A percentile compares a stretch with the other conserved stretches of the same genome.
Evolutionary conservation across 2,797 vertebrate genomes (phyloP).

Genomic region (Pipistrellus pygmaeus): DNA sequence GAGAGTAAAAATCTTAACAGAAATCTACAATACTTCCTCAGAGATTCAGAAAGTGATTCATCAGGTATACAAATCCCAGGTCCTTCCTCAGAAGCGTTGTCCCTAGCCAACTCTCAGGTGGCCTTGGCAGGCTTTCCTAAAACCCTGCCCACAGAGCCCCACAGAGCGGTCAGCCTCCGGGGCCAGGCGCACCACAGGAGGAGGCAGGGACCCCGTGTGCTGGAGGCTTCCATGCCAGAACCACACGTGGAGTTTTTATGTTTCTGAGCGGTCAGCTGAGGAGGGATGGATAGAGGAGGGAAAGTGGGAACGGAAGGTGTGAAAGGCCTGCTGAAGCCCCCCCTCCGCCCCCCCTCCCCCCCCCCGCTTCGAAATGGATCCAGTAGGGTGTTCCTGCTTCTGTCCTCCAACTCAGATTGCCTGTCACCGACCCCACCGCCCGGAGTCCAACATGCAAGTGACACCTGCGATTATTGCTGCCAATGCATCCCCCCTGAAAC

Average conservation of each 20-base stretch:
- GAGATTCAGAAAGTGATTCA: background rate
- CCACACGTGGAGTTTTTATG: background rate
- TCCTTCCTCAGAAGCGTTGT: background rate
- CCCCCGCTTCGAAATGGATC: background rate
- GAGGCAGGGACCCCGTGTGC: background rate
- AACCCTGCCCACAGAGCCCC: background rate
- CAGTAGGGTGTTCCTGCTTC: background rate
- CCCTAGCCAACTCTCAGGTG: background rate
- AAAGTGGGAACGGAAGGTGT: background rate
- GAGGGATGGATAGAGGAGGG: rapidly evolving
- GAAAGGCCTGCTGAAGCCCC: background rate
- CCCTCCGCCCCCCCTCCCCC: background rate
- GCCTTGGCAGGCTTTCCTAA: background rate
- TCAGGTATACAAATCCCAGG: background rate
- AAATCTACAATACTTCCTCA: background rate
- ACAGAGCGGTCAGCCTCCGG: background rate
- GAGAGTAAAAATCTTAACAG: background rate
- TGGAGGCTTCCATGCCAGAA: background rate
- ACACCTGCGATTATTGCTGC: background rate
- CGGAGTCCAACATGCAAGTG: background rate
- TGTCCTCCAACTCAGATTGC: background rate
- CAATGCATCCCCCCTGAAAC: background rate
- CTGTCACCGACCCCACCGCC: background rate
- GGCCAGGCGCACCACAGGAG: too few relatives aligned
- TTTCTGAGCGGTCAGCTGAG: background rate